Evolutionary conservation across 1,140 invertebrate species (phyloP).

Genomic region (Reticulitermes speratus): DNA sequence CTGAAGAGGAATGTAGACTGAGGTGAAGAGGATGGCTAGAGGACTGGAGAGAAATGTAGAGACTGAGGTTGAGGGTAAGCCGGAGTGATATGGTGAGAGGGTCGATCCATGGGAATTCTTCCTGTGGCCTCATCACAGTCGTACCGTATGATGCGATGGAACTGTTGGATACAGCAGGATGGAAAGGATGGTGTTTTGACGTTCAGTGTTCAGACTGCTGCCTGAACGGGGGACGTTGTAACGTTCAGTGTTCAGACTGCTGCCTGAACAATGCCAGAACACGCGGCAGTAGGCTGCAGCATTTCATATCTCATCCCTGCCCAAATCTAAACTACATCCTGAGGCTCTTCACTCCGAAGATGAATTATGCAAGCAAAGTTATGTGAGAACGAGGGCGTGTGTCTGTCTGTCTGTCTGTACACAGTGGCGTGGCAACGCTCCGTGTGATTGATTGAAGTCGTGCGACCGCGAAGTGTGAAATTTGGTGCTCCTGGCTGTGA

Average conservation of each 20-base stretch:
- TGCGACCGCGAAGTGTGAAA: neutral
- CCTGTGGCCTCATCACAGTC: no score
- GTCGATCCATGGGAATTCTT: no score
- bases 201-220: neutral
- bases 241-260: neutral
- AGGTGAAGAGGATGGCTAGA: no score
- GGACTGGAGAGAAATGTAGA: no score
- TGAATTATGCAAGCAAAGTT: conserved; percentile 8
- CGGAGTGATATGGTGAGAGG: no score
- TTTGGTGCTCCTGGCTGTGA: neutral
- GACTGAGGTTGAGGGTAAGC: no score
- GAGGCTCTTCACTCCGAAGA: neutral
- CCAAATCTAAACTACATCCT: neutral
- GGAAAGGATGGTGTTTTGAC: no score
- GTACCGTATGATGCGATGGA: no score
- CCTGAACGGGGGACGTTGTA: no score
- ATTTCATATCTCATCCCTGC: neutral
- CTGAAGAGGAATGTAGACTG: no score
- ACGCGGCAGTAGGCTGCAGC: neutral
- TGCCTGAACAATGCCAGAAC: neutral
- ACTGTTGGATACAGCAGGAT: no score
- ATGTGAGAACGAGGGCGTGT: neutral
- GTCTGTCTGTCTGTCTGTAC: neutral
- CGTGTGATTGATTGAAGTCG: conserved; percentile 11
- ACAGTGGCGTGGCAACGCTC: neutral